Percentiles rank a stretch among this genome's conserved stretches.
Evolutionary conservation across 2,113 vertebrate genomes (phyloP).

Genomic region (Ailurus styani): DNA sequence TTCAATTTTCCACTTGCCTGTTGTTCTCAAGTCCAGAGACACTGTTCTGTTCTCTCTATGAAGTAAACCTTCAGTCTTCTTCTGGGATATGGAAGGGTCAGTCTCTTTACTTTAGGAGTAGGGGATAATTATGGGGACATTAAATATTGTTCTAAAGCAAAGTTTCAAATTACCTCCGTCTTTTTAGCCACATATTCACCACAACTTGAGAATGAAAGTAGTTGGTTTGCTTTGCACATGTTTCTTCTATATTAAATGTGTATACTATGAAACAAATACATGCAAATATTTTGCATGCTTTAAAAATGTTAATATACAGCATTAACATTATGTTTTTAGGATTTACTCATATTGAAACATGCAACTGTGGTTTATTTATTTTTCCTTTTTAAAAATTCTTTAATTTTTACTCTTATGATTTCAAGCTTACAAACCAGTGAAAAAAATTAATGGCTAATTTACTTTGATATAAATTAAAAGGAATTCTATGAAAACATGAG

Average conservation of each 20-base stretch:
- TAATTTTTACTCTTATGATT: background rate
- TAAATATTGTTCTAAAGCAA: background rate
- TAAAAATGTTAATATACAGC: background rate
- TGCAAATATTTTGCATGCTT: background rate
- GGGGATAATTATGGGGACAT: background rate
- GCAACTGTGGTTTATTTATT: background rate
- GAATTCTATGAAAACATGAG: background rate
- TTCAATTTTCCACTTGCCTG: background rate
- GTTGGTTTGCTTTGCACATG: background rate
- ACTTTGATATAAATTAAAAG: background rate
- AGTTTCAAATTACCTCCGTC: background rate
- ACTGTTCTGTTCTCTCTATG: background rate
- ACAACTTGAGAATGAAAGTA: background rate
- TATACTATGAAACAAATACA: background rate
- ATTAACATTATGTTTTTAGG: background rate
- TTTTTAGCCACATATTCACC: background rate
- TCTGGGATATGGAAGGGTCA: background rate
- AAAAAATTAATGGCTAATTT: background rate
- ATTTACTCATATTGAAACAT: background rate
- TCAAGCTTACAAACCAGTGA: background rate
- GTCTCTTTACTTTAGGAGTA: background rate
- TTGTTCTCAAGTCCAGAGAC: background rate
- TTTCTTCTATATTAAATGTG: background rate
- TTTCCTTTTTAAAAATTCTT: background rate
- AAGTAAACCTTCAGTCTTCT: background rate